Base-by-base conservation (phyloP, 1,140 invertebrate genomes). In the Nylanderia fulva region DNA sequence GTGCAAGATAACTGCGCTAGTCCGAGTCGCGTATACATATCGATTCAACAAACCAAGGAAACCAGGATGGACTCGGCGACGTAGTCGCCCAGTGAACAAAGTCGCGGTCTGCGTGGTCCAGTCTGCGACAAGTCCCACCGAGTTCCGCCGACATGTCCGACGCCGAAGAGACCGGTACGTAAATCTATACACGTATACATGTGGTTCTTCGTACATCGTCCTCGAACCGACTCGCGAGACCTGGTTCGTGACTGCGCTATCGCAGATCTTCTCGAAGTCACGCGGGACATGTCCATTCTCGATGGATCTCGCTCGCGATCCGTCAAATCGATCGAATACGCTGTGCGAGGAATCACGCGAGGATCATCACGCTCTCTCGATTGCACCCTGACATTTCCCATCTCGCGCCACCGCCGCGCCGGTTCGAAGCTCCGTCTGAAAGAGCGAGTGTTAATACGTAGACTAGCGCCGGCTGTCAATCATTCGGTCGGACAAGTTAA, bases 31-130 rank as follows among this genome's bases (percentile, higher is more conserved):
- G 52, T 29, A 75, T 60, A 42, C 33, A 68, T 94, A 95, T 95
- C 93, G 94, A 95, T 93, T 93, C 88, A 95, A 94, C 94, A 91
- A 92, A 92, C 93, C 94, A 93, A 92, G 93, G 94, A 92, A 93
- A 94, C 94, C 85, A 24, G 48, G 64, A 72, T 61, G 72, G 27
- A 77, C 69, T 61, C 60, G 86, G 86, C 75, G 85, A 76, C 91
- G 91, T 89, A 94, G 93, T 94, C 93, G 87, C 91, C 92, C 91
- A 93, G 77, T 63, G 84, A 52, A 71, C 86, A 69, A 84, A 93
- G 91, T 91, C 85, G 85, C 71, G 66, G 79, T 69, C 88, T 80
- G 86, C 75, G 48, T 82, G 82, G 88, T 87, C 87, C 88, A 85
- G 75, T 74, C 45, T 45, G 33, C 56, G 54, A 39, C 27, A 72